Evolutionary conservation across 2,888 invertebrate species (phyloP), one percentile per base, ranked within the genome.

Genomic region (Pogonocherus hispidulus): DNA sequence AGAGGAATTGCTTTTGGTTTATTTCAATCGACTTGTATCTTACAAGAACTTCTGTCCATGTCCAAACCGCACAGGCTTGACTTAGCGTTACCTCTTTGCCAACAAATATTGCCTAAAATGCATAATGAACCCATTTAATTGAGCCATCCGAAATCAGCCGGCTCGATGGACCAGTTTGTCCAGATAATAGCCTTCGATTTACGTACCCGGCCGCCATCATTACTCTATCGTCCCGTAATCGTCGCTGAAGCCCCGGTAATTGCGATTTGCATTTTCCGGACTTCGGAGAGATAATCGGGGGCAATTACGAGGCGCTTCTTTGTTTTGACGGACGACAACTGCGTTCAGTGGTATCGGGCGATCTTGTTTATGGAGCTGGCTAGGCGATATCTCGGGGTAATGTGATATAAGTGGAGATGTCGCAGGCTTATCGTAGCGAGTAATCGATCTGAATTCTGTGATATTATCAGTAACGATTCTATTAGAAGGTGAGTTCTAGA

Each of bases 81-180:
- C n/a, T n/a, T n/a, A n/a, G n/a, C n/a, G n/a, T n/a, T n/a, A n/a
- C n/a, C n/a, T n/a, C n/a, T n/a, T n/a, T n/a, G n/a, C n/a, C n/a
- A n/a, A n/a, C n/a, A n/a, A n/a, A n/a, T n/a, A n/a, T n/a, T n/a
- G n/a, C n/a, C n/a, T n/a, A n/a, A n/a, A n/a, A n/a, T n/a, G n/a
- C n/a, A n/a, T n/a, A n/a, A 6, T 11, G 32, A 32, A 32, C 8
- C 32, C 32, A 32, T 51, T 23, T 51, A 51, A 51, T 51, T 51
- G 23, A 11, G 49, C 23, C 23, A 51, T 51, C 49, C 23, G 49
- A 23, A 51, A 22, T 51, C 49, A 51, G 23, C 23, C 49, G 49
- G 32, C 8, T 11, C 23, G 23, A 23, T 23, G 23, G 23, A 51
- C 49, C 49, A 51, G 49, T 51, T 23, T n/a, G 14, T 22, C 11